These are phyloP conservation scores for Calidris pugnax DNA, from an alignment of 2,113 vertebrate genomes.

Conservation along the genomic window DNA sequence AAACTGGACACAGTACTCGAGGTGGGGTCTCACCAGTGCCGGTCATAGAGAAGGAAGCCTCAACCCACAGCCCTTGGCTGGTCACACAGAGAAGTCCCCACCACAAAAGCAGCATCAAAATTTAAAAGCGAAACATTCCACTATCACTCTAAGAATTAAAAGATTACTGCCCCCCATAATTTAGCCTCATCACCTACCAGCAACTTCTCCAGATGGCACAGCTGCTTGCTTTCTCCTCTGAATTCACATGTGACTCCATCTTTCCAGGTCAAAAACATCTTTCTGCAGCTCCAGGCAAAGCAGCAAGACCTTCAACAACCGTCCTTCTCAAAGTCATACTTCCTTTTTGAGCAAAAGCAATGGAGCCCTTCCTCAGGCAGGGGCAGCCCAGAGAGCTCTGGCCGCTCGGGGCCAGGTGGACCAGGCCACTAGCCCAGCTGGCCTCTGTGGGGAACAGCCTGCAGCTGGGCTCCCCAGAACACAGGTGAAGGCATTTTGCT, in stretches of 20 bases:
- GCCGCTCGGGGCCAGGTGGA: rapidly evolving
- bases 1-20: no score
- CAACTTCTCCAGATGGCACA: rapidly evolving
- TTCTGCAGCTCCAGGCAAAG: not conserved
- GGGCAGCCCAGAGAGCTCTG: not conserved
- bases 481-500: rapidly evolving
- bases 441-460: no score
- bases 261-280: rapidly evolving
- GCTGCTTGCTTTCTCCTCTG: no score
- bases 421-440: rapidly evolving
- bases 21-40: no score
- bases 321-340: rapidly evolving
- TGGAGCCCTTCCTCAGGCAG: rapidly evolving
- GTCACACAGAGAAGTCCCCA: rapidly evolving
- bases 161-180: rapidly evolving
- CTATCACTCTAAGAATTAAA: not conserved
- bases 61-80: rapidly evolving
- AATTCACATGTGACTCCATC: rapidly evolving
- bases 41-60: rapidly evolving
- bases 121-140: not conserved
- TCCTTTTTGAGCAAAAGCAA: not conserved
- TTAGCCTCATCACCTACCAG: not conserved
- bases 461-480: not conserved
- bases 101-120: rapidly evolving
- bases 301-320: rapidly evolving